Base-by-base conservation (phyloP, 1,140 invertebrate genomes). In the Drosophila grimshawi region DNA sequence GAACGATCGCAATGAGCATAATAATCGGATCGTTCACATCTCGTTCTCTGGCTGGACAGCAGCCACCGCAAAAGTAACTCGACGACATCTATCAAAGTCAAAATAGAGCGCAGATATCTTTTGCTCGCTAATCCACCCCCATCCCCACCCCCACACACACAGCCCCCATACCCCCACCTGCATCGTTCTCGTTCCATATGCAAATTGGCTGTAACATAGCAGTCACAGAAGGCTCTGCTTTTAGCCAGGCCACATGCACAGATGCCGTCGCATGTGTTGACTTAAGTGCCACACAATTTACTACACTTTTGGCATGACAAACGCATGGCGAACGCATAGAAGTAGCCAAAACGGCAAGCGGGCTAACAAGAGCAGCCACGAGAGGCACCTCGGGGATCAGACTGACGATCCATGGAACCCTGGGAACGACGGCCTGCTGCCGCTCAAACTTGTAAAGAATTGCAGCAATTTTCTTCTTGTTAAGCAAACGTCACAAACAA, bases 381-480 rank as follows among this genome's bases (percentile, higher is more conserved):
- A 57, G 45, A 30, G 53, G 29, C 41, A 11, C 8, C 8, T 6
- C 19, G 19, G 19, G 19, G 7, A 41, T 7, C 39, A 10, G 39
- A 10, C n/a, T 11, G 19, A 35, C 2, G 30, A 29, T 5, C 35
- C 41, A 48, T 30, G 30, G 51, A 35, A 45, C 48, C 77, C 74
- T 80, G 71, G 78, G 76, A 78, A 75, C 48, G 37, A 62, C 33
- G 29, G 53, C 29, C 45, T 33, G 52, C 45, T 67, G 67, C 62
- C 60, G 65, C 70, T 81, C 75, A 80, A 85, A 79, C 85, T 89
- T 90, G 80, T 86, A 90, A 86, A 91, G 83, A 91, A 91, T 88
- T 88, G 88, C 88, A 81, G 88, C 88, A 91, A 91, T 91, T 91
- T 91, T 91, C 88, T 85, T 91, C 88, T 91, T 91, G 88, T 91